Percentiles rank a stretch among this genome's conserved stretches.
Evolutionary conservation across 2,113 vertebrate genomes (phyloP).

Genomic region (Canis aureus): DNA sequence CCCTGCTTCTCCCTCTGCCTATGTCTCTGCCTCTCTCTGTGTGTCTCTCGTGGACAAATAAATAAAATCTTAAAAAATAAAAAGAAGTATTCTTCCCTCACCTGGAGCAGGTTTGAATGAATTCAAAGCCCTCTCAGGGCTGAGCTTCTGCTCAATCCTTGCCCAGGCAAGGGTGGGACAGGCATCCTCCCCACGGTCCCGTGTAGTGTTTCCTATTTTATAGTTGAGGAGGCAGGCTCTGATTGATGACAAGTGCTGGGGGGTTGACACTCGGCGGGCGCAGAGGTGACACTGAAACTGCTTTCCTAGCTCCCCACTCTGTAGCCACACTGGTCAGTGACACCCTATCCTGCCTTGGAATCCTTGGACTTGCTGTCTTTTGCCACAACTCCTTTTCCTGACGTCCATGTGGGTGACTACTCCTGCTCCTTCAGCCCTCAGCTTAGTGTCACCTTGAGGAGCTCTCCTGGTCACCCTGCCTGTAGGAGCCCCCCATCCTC

Average conservation of each 20-base stretch:
- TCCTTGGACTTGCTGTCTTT: not conserved
- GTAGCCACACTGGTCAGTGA: not conserved
- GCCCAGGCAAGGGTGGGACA: not conserved
- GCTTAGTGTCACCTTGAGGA: not conserved
- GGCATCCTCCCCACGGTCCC: not conserved
- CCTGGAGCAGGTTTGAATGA: not conserved
- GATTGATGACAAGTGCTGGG: not conserved
- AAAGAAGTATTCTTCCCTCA: not conserved
- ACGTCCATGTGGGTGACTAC: not conserved
- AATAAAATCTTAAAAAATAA: too few species aligned
- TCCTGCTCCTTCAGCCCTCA: not conserved
- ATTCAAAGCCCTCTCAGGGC: not conserved
- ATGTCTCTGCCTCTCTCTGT: too few species aligned
- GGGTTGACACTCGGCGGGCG: not conserved
- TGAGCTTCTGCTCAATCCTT: not conserved
- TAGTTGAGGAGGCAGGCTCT: not conserved
- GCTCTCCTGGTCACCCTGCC: not conserved
- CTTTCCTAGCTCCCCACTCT: not conserved
- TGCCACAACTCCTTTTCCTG: not conserved
- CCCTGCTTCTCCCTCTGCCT: too few species aligned
- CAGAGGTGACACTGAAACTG: not conserved
- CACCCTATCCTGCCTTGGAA: not conserved
- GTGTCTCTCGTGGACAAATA: too few species aligned
- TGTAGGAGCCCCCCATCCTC: not conserved
- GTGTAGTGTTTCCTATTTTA: not conserved